Base-by-base conservation (phyloP, 1,140 invertebrate species). In the Helicoverpa armigera region DNA sequence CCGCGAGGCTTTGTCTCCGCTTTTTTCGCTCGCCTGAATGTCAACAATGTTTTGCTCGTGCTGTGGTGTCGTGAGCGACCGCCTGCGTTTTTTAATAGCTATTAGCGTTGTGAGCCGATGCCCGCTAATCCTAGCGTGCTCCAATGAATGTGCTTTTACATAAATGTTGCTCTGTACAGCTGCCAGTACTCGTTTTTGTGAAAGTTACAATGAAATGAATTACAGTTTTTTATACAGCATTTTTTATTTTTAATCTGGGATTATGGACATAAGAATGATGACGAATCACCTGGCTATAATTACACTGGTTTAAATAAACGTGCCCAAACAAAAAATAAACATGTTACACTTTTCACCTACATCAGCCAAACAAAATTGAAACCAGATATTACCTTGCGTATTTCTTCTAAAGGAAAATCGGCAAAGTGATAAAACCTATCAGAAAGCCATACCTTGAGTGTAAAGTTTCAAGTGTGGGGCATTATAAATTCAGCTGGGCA, bases 81-180 rank as follows among this genome's bases (percentile, higher is more conserved):
- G 48, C 69, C 69, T 72, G 69, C 69, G 69, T 72, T 72, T n/a
- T n/a, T 54, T 54, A 72, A 72, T 72, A 72, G 50, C 69, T 23
- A 72, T 72, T 72, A 72, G 69, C 53, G 69, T 23, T 51, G 63
- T 9, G 69, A 72, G 69, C 69, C 69, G 69, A 72, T 14, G 50
- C 50, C 48, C 50, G 69, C 69, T 72, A 72, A 72, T 54, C 69
- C 69, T 23, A 72, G 50, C 31, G 67, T 53, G 23, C 50, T 23
- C 18, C 43, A 69, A 69, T 69, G 50, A 54, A 72, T 51, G 69
- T 53, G 23, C 43, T 50, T 43, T 69, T 69, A 69, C 50, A 69
- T 69, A 69, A 69, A 69, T 69, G 43, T 69, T 69, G 43, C 16
- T 29, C 35, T 48, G 48, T 12, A 50, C 43, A 18, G 35, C 12